Base-by-base conservation (phyloP, 2,888 invertebrate species). In the Andrena trimmerana region DNA sequence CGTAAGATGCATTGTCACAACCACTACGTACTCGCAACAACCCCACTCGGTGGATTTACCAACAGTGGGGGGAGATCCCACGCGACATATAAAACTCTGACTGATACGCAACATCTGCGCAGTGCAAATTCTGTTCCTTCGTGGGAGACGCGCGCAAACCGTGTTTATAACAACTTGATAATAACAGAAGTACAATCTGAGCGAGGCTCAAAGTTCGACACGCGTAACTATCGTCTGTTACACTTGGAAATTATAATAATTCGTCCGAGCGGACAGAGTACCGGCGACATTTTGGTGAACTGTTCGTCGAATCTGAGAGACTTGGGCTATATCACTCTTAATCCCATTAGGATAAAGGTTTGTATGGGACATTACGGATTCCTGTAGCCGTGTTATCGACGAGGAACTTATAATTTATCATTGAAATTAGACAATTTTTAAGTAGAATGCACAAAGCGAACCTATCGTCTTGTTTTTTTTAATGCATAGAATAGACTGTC, bases 51-150 rank as follows among this genome's bases (percentile, higher is more conserved):
- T n/a, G 48, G n/a, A 33, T 71, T 48, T 57, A 42, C 48, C 24
- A 20, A 50, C 76, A 6, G 50, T 75, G 81, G 75, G 57, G 70
- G 63, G 69, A 76, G 78, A 59, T 48, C 13, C 66, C 33, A 20
- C 42, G 50, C 60, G 68, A 75, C 59, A 83, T 89, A 89, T 87
- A 88, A 87, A 89, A 83, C 76, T 80, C 33, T 78, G 76, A 42
- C 65, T 66, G 67, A 75, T 81, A 71, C 63, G 29, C 62, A 57
- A 70, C 70, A 65, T 73, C 65, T 70, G 48, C 57, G 74, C 71
- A 83, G 76, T 83, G 52, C 13, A 69, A 75, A 77, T 83, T 69
- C 81, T 57, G 70, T 73, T 74, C 50, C 63, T 69, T 31, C 20
- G 8, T 54, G 24, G 57, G 48, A 72, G 67, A 69, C 57, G 24